phyloP scores from a whole-genome alignment of 1,140 invertebrate genomes.

The Cecropterus lyciades region DNA sequence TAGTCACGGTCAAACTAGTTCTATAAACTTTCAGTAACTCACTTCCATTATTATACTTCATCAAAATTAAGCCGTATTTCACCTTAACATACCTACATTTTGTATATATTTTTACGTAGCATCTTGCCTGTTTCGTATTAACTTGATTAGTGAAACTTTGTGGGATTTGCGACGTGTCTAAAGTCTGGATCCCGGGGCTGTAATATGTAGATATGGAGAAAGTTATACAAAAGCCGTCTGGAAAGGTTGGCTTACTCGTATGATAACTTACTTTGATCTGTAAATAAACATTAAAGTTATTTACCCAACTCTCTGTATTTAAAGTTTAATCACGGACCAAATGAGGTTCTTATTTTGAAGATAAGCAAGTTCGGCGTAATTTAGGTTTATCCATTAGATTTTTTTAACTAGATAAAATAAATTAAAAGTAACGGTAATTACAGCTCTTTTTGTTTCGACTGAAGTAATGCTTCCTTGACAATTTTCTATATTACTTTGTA shows the following conservation, averaged over 20 bases:
- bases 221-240: conserved; percentile 3
- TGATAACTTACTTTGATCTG: conserved; percentile 6
- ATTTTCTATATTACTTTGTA: too few species aligned
- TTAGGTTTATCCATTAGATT: too few species aligned
- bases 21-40: too few species aligned
- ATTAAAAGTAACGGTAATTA: too few species aligned
- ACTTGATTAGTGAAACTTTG: neutral
- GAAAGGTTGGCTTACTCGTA: neutral
- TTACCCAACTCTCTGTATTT: neutral
- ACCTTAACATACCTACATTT: neutral
- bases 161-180: neutral
- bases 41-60: neutral
- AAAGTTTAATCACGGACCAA: neutral
- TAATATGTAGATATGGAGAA: conserved; percentile 6
- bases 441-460: too few species aligned
- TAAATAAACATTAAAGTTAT: conserved; percentile 10
- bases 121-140: conserved; percentile 1
- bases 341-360: neutral
- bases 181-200: neutral
- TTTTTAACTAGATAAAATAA: too few species aligned
- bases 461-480: too few species aligned
- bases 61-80: neutral
- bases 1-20: too few species aligned
- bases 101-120: neutral
- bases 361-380: neutral